These are phyloP conservation scores for Catocala sponsa DNA, from an alignment of 2,888 invertebrate genomes.

Conservation along the genomic window DNA sequence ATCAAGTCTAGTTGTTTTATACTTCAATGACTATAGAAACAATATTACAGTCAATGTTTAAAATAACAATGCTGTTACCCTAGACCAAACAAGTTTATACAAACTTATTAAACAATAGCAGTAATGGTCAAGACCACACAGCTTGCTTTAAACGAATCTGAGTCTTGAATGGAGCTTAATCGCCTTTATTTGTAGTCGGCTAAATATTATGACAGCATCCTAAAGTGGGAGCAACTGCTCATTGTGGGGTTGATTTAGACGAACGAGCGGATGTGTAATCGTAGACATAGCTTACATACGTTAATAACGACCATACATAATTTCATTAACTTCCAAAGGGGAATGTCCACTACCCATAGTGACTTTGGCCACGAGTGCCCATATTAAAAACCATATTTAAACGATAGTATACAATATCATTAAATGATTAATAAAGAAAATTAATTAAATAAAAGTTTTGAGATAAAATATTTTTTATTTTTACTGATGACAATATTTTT, in stretches of 20 bases:
- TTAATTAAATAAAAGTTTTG: too few species aligned
- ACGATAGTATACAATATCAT: too few species aligned
- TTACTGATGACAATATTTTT: too few species aligned
- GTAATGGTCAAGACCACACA: constrained; percentile 52
- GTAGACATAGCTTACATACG: not conserved
- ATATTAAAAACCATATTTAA: too few species aligned
- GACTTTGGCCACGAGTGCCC: too few species aligned
- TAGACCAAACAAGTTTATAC: constrained; percentile 22
- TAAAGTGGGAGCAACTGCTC: constrained; percentile 25
- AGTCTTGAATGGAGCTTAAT: constrained; percentile 47
- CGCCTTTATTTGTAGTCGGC: constrained; percentile 38
- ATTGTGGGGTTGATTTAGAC: constrained; percentile 23
- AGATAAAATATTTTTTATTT: too few species aligned
- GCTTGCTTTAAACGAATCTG: constrained; percentile 40
- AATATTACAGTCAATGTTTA: constrained; percentile 14
- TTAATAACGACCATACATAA: not conserved
- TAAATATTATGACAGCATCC: constrained; percentile 41
- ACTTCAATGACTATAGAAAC: not conserved
- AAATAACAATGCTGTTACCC: constrained; percentile 15
- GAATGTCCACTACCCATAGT: too few species aligned
- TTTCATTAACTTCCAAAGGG: constrained; percentile 6
- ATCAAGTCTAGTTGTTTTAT: too few species aligned
- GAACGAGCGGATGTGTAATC: constrained; percentile 5
- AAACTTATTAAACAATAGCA: constrained; percentile 54
- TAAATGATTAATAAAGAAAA: too few species aligned